These are phyloP conservation scores for Siniperca undulata DNA, from an alignment of 2,797 vertebrate species.

Conservation along the genomic window DNA sequence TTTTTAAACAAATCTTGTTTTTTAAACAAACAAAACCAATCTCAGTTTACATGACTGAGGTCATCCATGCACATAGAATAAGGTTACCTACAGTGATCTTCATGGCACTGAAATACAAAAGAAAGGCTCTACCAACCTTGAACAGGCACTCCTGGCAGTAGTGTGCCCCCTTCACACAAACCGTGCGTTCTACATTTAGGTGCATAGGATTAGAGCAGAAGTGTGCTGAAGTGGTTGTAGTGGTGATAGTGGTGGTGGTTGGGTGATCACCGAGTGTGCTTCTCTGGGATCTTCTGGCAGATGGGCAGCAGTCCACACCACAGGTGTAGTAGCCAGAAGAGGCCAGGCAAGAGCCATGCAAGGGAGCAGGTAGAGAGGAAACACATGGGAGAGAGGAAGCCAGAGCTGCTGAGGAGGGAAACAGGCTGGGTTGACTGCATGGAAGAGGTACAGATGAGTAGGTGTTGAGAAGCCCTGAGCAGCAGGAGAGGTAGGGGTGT, in stretches of 20 bases:
- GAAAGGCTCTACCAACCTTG: constrained; percentile 90
- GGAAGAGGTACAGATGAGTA: constrained; percentile 76
- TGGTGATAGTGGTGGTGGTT: constrained; percentile 74
- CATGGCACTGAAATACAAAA: constrained; percentile 26
- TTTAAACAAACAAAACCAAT: constrained; percentile 8
- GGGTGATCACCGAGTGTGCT: constrained; percentile 70
- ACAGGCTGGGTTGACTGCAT: constrained; percentile 66
- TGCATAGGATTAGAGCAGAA: constrained; percentile 93
- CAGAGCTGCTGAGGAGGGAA: constrained; percentile 59
- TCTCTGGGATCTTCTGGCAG: constrained; percentile 76
- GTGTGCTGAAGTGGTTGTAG: constrained; percentile 84
- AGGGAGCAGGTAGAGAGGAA: constrained; percentile 59
- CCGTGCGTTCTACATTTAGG: constrained; percentile 89
- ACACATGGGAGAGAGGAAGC: constrained; percentile 64
- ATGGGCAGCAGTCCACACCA: constrained; percentile 72
- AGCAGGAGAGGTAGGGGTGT: constrained; percentile 88
- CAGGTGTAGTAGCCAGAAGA: constrained; percentile 79
- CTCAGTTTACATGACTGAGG: neutral
- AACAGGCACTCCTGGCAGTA: constrained; percentile 93
- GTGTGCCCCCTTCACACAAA: constrained; percentile 93
- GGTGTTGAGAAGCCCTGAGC: constrained; percentile 84
- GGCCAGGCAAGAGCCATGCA: constrained; percentile 74
- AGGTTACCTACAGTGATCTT: constrained; percentile 28
- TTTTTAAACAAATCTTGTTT: neutral
- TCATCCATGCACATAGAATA: neutral